These are phyloP conservation scores for Diceros bicornis DNA, from an alignment of 2,797 vertebrate species.

Conservation along the genomic window DNA sequence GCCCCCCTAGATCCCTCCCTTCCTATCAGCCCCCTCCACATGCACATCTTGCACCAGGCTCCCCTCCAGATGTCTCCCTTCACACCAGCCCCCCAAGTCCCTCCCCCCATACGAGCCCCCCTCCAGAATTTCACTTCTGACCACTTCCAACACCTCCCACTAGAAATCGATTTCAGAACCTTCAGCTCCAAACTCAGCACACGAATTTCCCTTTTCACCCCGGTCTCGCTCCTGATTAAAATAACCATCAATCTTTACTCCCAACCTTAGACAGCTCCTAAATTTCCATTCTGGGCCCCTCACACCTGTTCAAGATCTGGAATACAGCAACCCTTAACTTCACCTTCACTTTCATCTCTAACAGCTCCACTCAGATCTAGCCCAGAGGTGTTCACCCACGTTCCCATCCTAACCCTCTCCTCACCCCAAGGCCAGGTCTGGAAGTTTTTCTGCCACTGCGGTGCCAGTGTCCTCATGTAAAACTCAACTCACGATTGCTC, in stretches of 20 bases:
- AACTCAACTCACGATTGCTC: neutral
- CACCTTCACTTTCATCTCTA: no score
- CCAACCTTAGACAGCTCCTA: neutral
- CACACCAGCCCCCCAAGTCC: neutral
- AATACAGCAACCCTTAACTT: neutral
- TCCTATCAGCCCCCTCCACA: neutral
- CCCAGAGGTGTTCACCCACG: no score
- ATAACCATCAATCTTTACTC: neutral
- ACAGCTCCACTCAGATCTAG: rapidly evolving
- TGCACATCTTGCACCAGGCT: neutral
- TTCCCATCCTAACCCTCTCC: neutral
- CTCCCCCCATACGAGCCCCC: no score
- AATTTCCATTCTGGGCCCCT: neutral
- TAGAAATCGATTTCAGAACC: neutral
- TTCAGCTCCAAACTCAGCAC: neutral
- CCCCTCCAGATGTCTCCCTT: neutral
- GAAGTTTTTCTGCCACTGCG: neutral
- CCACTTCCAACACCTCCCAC: neutral
- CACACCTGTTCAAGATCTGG: rapidly evolving
- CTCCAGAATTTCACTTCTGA: no score
- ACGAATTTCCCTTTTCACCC: neutral
- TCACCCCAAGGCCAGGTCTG: neutral
- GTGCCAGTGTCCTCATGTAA: neutral
- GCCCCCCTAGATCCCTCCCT: neutral
- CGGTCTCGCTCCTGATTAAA: neutral